Evolutionary conservation across 2,113 vertebrate genomes (phyloP), one percentile per base, ranked within the genome.

Genomic region (Calcarius ornatus): DNA sequence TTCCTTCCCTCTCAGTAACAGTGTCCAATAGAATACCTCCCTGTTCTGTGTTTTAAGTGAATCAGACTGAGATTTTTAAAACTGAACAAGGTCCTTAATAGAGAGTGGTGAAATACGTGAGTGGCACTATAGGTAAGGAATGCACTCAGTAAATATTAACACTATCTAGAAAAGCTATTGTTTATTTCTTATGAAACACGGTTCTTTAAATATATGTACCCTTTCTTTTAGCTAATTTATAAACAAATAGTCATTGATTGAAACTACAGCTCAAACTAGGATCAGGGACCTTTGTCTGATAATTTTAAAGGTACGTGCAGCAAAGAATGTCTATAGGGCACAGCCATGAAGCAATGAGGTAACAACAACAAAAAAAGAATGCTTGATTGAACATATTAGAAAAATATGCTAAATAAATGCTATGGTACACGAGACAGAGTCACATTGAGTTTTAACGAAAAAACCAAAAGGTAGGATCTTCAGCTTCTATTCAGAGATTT

Each of bases 71-170:
- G 16, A 59, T 73, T 70, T 79, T 75, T 61, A 7, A 54, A 82
- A 70, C 12, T 53, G 33, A 77, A 69, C 1, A 4, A 10, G 25
- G 43, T 45, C 30, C 24, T 17, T 50, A 70, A 30, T 3, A 81
- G 2, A 10, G 16, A 65, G 25, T 45, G 25, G 20, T 81, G 35
- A 88, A 80, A 72, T 48, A 66, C 0, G 0, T 42, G 63, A 65
- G 60, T 69, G 4, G 1, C 11, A 28, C 2, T 1, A 4, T 68
- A 61, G 12, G 35, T 73, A 63, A 80, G 37, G 51, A 86, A 73
- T 22, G 35, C 31, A 60, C 15, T 54, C 14, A 48, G 23, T 43
- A 53, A 79, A 60, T 65, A 57, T 19, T 71, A 66, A 81, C 81
- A 48, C 21, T 77, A 63, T 27, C 25, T 59, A 81, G 20, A 90